Evolutionary conservation across 2,888 invertebrate genomes (phyloP), one percentile per base, ranked within the genome.

Genomic region (Habrosyne pyritoides): DNA sequence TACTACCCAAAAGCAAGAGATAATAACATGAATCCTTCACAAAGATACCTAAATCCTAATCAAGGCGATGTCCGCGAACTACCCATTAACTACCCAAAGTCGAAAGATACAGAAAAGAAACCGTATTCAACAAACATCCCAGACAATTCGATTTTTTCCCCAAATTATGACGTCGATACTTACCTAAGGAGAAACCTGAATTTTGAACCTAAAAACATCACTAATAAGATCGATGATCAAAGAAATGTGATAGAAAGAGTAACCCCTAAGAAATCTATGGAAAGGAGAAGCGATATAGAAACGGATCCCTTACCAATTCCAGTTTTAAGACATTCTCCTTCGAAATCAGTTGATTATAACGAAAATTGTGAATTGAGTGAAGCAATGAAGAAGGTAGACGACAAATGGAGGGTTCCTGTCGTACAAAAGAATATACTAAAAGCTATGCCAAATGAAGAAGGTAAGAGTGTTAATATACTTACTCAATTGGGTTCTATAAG

Each of bases 401-500:
- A 89, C 57, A 93, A 93, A 66, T 93, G 87, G 87, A 81, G 94
- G 88, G 93, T 95, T 56, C 95, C 95, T 0, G 94, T 90, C 0
- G 94, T 95, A n/a, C 95, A 95, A 75, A 94, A 93, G 79, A 94
- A 93, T 77, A 93, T 94, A 59, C 64, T 94, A 52, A 94, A 93
- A 68, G 87, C 89, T 12, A 59, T 88, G 36, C 84, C 90, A 0
- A 87, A 82, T 10, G 86, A 86, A 2, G 91, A 93, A 49, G 93
- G 94, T 12, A 91, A 89, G 61, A 90, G 85, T 67, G 88, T 94
- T 54, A 91, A 79, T 66, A 94, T 95, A 57, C 71, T 95, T 60
- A 95, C 95, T 0, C 95, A 95, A 74, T 79, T 95, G 36, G 95
- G 95, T 0, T 95, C 95, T 12, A 95, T 95, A 56, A 81, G 95